Evolutionary conservation across 2,888 invertebrate species (phyloP), one percentile per base, ranked within the genome.

Genomic region (Tipula confusa): DNA sequence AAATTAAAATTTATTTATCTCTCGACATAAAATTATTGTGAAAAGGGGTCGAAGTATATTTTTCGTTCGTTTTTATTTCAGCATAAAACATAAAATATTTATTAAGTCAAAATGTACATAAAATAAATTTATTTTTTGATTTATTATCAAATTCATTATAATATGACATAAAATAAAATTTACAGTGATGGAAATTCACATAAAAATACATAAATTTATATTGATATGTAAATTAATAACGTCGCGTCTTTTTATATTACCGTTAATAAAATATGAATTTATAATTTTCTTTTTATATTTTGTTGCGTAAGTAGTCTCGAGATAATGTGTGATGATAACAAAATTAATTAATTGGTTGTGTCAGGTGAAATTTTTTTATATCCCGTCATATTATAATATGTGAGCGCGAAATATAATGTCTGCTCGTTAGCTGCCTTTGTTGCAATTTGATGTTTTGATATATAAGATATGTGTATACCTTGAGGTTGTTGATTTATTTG

Each of bases 221-320:
- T 64, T 64, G 64, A 64, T 64, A 64, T 64, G 64, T 64, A 64
- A 64, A 64, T 64, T 18, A 64, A 9, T 9, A 64, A 64, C 9
- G 64, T 24, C n/a, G 43, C n/a, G 43, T 43, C 31, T 31, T 31
- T 5, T 31, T 43, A n/a, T 43, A 43, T 43, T 64, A 64, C 64
- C 64, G 64, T 64, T 64, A 64, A 64, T 64, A 64, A 64, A 64
- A 64, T 64, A 64, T 64, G 64, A 64, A 64, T 64, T 24, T 64
- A 64, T 64, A 64, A 64, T 64, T 64, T 64, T 48, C 1, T 48
- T 38, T 13, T 3, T 2, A 18, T 64, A 43, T 15, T n/a, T 64
- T 24, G 24, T 64, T 64, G 64, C 64, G 64, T 64, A 64, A 64
- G 64, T 64, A 18, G n/a, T 64, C 3, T 24, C 24, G 24, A 64